These are phyloP conservation scores for Pollimyrus isidori DNA, from an alignment of 2,113 vertebrate genomes.

Conservation along the genomic window DNA sequence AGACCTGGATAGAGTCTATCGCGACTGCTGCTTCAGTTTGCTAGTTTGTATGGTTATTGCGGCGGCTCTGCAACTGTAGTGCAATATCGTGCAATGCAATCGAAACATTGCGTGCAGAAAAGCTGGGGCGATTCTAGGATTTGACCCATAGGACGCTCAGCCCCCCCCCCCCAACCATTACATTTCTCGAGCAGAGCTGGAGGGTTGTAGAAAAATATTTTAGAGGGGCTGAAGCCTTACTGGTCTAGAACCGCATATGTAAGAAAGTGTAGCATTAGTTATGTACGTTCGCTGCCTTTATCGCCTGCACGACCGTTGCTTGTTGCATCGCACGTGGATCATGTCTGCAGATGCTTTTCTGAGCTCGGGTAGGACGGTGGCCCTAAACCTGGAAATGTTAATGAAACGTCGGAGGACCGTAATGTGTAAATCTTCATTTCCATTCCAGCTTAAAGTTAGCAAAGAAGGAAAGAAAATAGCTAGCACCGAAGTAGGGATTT, in stretches of 20 bases:
- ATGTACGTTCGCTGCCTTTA: neutral
- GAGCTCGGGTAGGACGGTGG: neutral
- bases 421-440: neutral
- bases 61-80: neutral
- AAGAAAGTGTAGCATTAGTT: neutral
- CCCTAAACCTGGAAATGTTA: neutral
- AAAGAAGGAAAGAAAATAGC: neutral
- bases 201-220: neutral
- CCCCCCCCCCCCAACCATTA: neutral
- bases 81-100: neutral
- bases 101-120: neutral
- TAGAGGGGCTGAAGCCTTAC: neutral
- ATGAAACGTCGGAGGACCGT: neutral
- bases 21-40: neutral
- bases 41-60: neutral
- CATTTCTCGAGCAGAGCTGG: neutral
- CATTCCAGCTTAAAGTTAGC: neutral
- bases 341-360: neutral
- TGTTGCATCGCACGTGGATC: neutral
- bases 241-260: neutral
- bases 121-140: neutral
- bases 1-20: neutral
- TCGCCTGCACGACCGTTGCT: neutral
- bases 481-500: neutral
- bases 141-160: neutral